Conservation (phyloP, 2,888 invertebrate genomes). For the Spicauda simplicius region DNA sequence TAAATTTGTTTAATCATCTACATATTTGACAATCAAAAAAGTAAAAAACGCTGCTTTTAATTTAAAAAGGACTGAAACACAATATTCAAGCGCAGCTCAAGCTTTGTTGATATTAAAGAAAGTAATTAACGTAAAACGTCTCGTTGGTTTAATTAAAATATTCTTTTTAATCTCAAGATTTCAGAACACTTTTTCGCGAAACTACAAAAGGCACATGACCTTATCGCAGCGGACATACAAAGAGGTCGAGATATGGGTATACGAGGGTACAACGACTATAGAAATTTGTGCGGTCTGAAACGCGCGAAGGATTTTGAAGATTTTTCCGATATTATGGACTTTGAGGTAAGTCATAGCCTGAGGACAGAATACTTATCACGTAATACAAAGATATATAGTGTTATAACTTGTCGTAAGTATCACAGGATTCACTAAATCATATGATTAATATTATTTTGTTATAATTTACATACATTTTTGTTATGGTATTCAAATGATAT, state of each 20-base stretch:
- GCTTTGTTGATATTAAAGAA: not conserved
- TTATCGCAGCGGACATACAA: constrained; percentile 63
- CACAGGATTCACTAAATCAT: too few relatives aligned
- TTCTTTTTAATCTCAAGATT: constrained; percentile 50
- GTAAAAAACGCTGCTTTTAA: not conserved
- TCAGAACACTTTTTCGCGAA: constrained; percentile 63
- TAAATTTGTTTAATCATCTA: constrained; percentile 13
- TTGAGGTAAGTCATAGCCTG: constrained; percentile 56
- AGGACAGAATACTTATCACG: too few relatives aligned
- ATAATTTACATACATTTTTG: too few relatives aligned
- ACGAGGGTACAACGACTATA: constrained; percentile 67
- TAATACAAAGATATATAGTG: too few relatives aligned
- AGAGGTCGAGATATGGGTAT: constrained; percentile 67
- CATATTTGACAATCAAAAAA: constrained; percentile 5
- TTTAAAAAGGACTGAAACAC: not conserved
- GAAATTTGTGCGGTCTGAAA: constrained; percentile 61
- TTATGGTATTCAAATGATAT: too few relatives aligned
- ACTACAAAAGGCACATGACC: constrained; percentile 61
- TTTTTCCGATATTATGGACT: constrained; percentile 63
- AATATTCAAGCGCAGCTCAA: not conserved
- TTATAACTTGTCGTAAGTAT: too few relatives aligned
- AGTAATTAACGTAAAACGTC: constrained; percentile 4
- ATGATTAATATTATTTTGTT: too few relatives aligned
- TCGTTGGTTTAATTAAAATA: constrained; percentile 16
- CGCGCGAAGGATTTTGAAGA: constrained; percentile 62